Evolutionary conservation across 2,797 vertebrate genomes (phyloP).

Genomic region (Helarctos malayanus): DNA sequence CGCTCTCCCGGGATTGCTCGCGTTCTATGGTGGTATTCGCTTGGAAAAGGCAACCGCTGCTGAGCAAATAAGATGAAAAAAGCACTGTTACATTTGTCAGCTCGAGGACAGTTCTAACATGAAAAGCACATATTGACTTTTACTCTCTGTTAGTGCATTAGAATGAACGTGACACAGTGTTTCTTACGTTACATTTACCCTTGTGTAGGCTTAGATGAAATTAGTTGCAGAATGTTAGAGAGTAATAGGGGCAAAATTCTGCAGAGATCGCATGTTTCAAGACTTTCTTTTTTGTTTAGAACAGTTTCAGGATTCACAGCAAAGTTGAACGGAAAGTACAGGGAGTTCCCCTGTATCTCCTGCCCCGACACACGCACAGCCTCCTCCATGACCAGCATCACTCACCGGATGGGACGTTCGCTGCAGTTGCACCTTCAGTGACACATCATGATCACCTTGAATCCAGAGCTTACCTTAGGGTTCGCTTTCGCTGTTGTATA

Average conservation of each 20-base stretch:
- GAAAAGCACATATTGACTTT: neutral
- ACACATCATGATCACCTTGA: neutral
- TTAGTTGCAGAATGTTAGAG: neutral
- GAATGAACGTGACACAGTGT: neutral
- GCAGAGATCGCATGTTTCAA: neutral
- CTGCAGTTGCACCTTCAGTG: neutral
- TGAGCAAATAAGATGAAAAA: neutral
- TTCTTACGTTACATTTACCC: neutral
- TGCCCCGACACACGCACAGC: no score
- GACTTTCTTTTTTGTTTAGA: neutral
- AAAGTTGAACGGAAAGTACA: neutral
- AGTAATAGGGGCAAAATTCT: neutral
- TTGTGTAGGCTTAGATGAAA: neutral
- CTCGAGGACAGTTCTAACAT: rapidly evolving
- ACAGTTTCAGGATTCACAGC: neutral
- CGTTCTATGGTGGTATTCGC: neutral
- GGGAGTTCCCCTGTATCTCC: neutral
- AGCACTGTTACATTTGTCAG: neutral
- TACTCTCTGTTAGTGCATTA: neutral
- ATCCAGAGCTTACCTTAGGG: neutral
- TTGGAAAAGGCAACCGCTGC: neutral
- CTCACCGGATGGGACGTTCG: neutral
- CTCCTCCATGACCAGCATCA: neutral
- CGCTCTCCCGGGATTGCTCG: neutral
- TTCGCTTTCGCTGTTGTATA: neutral